Base-by-base conservation (phyloP, 2,113 vertebrate genomes). In the Gallinago undulata region DNA sequence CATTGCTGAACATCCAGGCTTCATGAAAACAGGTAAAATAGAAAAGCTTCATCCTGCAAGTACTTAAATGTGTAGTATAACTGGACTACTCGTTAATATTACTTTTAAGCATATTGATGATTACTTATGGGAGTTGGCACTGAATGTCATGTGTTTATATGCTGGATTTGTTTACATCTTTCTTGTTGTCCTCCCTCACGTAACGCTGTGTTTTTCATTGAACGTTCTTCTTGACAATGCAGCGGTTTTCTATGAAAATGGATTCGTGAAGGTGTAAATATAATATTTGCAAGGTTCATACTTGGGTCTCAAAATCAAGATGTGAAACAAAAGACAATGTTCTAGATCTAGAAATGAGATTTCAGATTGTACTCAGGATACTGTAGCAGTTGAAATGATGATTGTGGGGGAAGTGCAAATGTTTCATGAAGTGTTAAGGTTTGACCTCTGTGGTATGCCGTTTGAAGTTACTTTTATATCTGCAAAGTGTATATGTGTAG, bases 1-100 rank as follows among this genome's bases (percentile, higher is more conserved):
- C 97, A 99, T 99, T 62, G 98, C 99, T 59, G 99, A 99, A 79
- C 99, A 99, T 92, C 99, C 99, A 51, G 99, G 99, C 84, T 99
- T 99, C 86, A 98, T 99, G 97, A 99, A 99, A 97, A 99, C 99
- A 96, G 99, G 99, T 99, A 98, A 98, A 88, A 67, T 24, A 55
- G 60, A 78, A 88, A 25, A 13, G 23, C 18, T 74, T 92, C 21
- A n/a, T 90, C 47, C 41, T 93, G 37, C 51, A 77, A 56, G 12
- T 82, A 35, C 9, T 24, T 81, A 41, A 45, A 2, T 48, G 19
- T 80, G n/a, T 63, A 18, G 9, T 66, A 13, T 66, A 62, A 27
- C 33, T 66, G 24, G 11, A 51, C 17, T 94, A 47, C 10, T 77
- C 4, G 1, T 19, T 60, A 13, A 13, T 85, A 24, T 9, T 19